Conservation (phyloP, 2,888 invertebrate species). For the Ophraella communa region DNA sequence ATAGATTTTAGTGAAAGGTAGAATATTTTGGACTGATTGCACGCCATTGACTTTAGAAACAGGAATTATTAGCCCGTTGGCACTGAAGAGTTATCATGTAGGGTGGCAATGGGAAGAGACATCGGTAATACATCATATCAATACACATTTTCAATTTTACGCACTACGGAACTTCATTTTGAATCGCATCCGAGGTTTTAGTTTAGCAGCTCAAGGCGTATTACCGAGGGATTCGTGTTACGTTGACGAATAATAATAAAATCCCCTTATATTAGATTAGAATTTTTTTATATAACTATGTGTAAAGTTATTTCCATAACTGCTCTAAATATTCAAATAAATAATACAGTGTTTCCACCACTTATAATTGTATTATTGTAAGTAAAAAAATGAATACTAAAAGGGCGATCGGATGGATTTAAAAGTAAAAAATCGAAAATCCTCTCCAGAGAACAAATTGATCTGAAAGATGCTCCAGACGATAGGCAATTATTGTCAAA, state of each 20-base stretch:
- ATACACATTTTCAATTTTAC: constrained; percentile 55
- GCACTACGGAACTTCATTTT: constrained; percentile 50
- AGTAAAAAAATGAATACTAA: too few species aligned
- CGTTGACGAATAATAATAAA: constrained; percentile 16
- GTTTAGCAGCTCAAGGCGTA: constrained; percentile 32
- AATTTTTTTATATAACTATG: constrained; percentile 6
- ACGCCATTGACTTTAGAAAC: neutral
- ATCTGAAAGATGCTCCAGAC: too few species aligned
- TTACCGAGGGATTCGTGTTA: constrained; percentile 39
- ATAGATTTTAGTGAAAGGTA: too few species aligned
- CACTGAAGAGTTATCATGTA: constrained; percentile 29
- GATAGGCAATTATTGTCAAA: too few species aligned
- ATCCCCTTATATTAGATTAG: constrained; percentile 16
- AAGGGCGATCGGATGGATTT: too few species aligned
- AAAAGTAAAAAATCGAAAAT: too few species aligned
- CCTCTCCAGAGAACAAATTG: too few species aligned
- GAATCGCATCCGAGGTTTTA: constrained; percentile 42
- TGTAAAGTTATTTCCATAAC: neutral
- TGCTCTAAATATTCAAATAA: too few species aligned
- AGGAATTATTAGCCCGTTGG: constrained; percentile 10
- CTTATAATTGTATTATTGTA: too few species aligned
- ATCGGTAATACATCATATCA: constrained; percentile 51
- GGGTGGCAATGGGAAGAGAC: constrained; percentile 35
- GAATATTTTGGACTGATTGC: neutral
- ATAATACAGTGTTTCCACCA: too few species aligned